Base-by-base conservation (phyloP, 1,140 invertebrate genomes). In the Euura saliciscinereae region DNA sequence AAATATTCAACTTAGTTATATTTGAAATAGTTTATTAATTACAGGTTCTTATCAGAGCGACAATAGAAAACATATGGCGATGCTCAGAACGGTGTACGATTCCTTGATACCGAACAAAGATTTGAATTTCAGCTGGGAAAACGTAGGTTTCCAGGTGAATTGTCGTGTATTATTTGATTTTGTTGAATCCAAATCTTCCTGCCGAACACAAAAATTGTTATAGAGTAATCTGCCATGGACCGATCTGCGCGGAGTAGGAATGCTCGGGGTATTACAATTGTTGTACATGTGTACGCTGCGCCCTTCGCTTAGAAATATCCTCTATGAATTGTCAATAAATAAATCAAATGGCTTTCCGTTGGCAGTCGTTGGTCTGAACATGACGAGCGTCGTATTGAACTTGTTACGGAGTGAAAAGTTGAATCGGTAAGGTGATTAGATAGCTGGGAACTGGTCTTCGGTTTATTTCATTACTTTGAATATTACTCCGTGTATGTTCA, bases 61-160 rank as follows among this genome's bases (percentile, higher is more conserved):
- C 13, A 79, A 89, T 66, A 64, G 75, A 3, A 68, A 84, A 10
- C 89, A 91, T 76, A 71, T 81, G 10, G 80, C 83, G 73, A 84
- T 88, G 71, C 76, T 91, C 45, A 85, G 87, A 73, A 90, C 89
- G 42, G 82, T 90, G n/a, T 91, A 90, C 75, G 84, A 85, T 77
- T 91, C 64, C 89, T 88, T 64, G 85, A 85, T 5, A 85, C 85
- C 6, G 79, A 79, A 45, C 6, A 70, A n/a, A 85, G 88, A 75
- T 88, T 86, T 79, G 82, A 89, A 89, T 8, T 79, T 78, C 69
- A 89, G 90, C 74, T 91, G 89, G 89, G 89, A 90, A 75, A 82
- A 87, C 66, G 88, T 91, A 72, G 90, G 90, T 11, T 91, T 91
- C 79, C 90, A 91, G 86, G 90, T 83, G 74, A 64, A 13, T 10